Percentiles rank a stretch among this genome's conserved stretches.
These are phyloP conservation scores for Xenops minutus DNA, from an alignment of 2,797 vertebrate species.

Conservation along the genomic window DNA sequence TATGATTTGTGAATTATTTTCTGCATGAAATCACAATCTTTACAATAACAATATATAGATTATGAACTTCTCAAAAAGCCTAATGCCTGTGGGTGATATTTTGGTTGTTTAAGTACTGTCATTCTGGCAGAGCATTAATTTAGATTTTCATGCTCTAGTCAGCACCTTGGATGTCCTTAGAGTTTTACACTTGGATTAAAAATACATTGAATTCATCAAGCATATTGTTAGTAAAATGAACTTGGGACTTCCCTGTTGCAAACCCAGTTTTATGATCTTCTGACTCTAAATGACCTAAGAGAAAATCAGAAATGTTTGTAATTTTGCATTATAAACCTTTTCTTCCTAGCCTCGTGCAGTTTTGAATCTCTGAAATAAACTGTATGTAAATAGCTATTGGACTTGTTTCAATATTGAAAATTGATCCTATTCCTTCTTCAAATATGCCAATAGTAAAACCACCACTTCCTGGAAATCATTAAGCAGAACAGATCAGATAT, in stretches of 20 bases:
- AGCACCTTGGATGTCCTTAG: slow-evolving; percentile 64
- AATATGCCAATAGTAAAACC: slow-evolving; percentile 41
- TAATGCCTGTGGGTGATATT: slow-evolving; percentile 61
- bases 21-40: slow-evolving; percentile 63
- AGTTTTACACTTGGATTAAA: slow-evolving; percentile 69
- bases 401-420: slow-evolving; percentile 32
- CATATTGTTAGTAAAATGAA: slow-evolving; percentile 61
- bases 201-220: slow-evolving; percentile 63
- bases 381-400: slow-evolving; percentile 6
- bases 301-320: slow-evolving; percentile 41
- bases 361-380: slow-evolving; percentile 22
- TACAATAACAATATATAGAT: slow-evolving; percentile 69
- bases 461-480: slow-evolving; percentile 46
- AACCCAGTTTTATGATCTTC: slow-evolving; percentile 54
- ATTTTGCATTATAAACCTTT: background rate
- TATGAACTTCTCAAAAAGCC: slow-evolving; percentile 65
- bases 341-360: background rate
- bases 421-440: slow-evolving; percentile 40
- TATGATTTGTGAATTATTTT: slow-evolving; percentile 68
- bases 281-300: slow-evolving; percentile 45
- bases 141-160: slow-evolving; percentile 63
- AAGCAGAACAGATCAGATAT: slow-evolving; percentile 5
- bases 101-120: slow-evolving; percentile 68
- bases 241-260: slow-evolving; percentile 51
- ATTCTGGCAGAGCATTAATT: slow-evolving; percentile 64